Conservation (phyloP, 2,797 vertebrate species). For the Gymnopithys bicolor region DNA sequence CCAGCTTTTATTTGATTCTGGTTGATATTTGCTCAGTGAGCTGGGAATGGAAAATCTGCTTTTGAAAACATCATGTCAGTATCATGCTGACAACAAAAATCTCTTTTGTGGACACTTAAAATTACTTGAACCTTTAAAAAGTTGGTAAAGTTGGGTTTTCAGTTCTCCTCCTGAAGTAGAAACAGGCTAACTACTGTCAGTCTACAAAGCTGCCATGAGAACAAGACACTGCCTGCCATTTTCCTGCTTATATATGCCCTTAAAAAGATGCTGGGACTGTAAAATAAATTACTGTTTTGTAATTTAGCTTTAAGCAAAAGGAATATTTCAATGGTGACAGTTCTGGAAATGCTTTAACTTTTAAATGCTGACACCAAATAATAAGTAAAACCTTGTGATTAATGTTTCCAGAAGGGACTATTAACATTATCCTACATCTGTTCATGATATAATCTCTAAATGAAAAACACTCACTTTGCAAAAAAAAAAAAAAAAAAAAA, state of each 20-base stretch:
- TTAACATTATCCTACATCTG: conserved; percentile 83
- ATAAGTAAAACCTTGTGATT: conserved; percentile 79
- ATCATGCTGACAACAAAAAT: not conserved
- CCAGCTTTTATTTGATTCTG: conserved; percentile 28
- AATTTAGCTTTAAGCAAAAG: conserved; percentile 67
- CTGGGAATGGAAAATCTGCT: conserved; percentile 1
- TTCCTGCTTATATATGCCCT: conserved; percentile 47
- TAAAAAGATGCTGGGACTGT: conserved; percentile 33
- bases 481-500: not conserved
- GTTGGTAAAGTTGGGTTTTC: not conserved
- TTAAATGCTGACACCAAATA: conserved; percentile 82
- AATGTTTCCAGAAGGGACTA: conserved; percentile 82
- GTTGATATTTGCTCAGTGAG: conserved; percentile 22
- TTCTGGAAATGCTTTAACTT: conserved; percentile 81
- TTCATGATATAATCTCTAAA: conserved; percentile 81
- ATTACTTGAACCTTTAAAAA: not conserved
- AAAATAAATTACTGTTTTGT: conserved; percentile 69
- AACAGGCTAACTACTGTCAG: conserved; percentile 1
- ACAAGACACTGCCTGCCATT: conserved; percentile 13
- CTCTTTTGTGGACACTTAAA: not conserved
- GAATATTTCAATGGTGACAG: conserved; percentile 79
- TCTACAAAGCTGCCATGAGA: conserved; percentile 1
- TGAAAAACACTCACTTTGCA: conserved; percentile 73
- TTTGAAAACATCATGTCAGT: conserved; percentile 14
- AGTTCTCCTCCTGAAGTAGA: not conserved